These are phyloP conservation scores for Drosophila watanabei DNA, from an alignment of 1,140 invertebrate genomes.

Conservation along the genomic window DNA sequence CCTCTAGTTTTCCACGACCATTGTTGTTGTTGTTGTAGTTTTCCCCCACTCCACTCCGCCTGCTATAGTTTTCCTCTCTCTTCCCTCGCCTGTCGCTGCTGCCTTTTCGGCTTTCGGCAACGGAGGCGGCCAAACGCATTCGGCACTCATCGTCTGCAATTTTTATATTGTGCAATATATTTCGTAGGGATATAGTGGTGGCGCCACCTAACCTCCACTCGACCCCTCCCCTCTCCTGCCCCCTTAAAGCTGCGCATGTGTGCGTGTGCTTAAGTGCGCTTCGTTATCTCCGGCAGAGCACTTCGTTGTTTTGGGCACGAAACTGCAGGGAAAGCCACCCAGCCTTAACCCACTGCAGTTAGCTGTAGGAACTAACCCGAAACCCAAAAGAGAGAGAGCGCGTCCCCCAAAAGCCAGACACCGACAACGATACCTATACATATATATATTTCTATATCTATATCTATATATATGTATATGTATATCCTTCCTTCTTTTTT, in stretches of 20 bases:
- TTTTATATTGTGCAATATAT: conserved; percentile 84
- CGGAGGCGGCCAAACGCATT: conserved; percentile 53
- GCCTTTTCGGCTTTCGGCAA: conserved; percentile 69
- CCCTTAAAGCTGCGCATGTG: conserved; percentile 38
- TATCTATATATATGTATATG: conserved; percentile 10
- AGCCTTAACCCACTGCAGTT: conserved; percentile 48
- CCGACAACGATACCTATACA: conserved; percentile 50
- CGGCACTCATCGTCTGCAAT: conserved; percentile 80
- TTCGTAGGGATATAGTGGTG: conserved; percentile 68
- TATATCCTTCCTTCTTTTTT: conserved; percentile 19
- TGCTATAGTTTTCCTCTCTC: conserved; percentile 7
- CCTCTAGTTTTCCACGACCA: conserved; percentile 17
- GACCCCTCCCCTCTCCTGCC: no score
- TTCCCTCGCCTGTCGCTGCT: conserved; percentile 9
- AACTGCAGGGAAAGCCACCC: conserved; percentile 10
- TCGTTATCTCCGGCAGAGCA: conserved; percentile 81
- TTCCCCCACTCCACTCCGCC: not conserved
- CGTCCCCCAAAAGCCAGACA: conserved; percentile 71
- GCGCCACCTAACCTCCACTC: conserved; percentile 5
- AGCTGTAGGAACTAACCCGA: conserved; percentile 60
- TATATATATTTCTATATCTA: conserved; percentile 9
- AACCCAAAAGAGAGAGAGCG: conserved; percentile 39
- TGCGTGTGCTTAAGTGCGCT: conserved; percentile 79
- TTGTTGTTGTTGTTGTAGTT: conserved; percentile 3
- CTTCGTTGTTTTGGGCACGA: conserved; percentile 80